Evolutionary conservation across 2,888 invertebrate species (phyloP).

Genomic region (Clusia tigrina): DNA sequence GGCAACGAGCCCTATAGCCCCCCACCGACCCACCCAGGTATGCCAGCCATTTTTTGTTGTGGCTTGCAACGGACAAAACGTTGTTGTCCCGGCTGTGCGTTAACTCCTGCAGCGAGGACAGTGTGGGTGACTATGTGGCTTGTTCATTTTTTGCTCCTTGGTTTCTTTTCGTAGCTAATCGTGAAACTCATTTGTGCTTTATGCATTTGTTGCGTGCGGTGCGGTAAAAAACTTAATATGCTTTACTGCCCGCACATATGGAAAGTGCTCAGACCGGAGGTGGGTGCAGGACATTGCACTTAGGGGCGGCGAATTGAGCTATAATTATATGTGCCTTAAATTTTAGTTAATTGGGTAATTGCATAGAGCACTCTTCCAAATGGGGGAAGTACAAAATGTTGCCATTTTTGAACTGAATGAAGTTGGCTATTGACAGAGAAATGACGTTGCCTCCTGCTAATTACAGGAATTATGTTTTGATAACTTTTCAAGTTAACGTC

Average conservation of each 20-base stretch:
- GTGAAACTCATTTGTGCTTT: background rate
- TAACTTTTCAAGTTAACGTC: background rate
- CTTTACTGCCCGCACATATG: background rate
- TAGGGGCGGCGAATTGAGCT: no score
- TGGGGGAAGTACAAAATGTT: no score
- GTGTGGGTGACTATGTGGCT: background rate
- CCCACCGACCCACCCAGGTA: background rate
- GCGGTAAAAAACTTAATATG: background rate
- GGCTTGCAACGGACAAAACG: no score
- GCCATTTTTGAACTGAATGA: no score
- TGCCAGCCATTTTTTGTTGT: background rate
- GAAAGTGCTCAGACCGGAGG: background rate
- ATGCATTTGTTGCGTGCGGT: constrained; percentile 4
- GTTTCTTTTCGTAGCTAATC: no score
- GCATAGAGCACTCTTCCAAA: no score
- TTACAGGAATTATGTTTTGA: background rate
- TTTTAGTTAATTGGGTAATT: no score
- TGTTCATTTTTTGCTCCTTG: background rate
- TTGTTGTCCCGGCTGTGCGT: background rate
- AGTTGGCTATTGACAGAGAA: background rate
- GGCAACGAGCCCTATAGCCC: background rate
- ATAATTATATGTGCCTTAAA: no score
- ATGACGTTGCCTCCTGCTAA: background rate
- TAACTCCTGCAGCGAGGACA: background rate
- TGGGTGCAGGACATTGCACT: constrained; percentile 5